Evolutionary conservation across 1,140 invertebrate species (phyloP).

Genomic region (Paramacrobiotus metropolitanus): DNA sequence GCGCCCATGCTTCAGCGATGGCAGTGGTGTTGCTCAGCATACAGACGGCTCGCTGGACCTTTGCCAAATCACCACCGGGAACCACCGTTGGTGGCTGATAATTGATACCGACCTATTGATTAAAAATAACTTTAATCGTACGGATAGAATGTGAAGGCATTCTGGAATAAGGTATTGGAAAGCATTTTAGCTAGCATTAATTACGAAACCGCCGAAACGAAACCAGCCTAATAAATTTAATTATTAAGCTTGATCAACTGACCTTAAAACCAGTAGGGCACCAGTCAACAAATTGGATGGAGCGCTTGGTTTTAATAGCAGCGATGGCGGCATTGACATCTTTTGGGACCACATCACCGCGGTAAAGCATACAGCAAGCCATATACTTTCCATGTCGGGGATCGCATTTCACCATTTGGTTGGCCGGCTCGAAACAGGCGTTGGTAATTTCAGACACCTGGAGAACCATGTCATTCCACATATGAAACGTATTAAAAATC

Average conservation of each 20-base stretch:
- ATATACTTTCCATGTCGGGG: constrained; percentile 31
- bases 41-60: constrained; percentile 35
- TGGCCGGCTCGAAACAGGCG: constrained; percentile 51
- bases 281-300: constrained; percentile 56
- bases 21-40: constrained; percentile 63
- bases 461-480: background rate
- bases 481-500: background rate
- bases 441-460: constrained; percentile 49
- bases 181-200: too few relatives aligned
- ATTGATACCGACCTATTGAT: constrained; percentile 38
- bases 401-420: constrained; percentile 52
- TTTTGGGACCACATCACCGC: constrained; percentile 50
- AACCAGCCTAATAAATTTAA: too few relatives aligned
- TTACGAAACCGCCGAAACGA: too few relatives aligned
- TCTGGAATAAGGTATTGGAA: too few relatives aligned
- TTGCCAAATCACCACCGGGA: constrained; percentile 40
- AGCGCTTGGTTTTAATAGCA: constrained; percentile 53
- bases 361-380: constrained; percentile 62
- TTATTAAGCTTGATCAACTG: background rate
- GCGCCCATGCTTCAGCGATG: constrained; percentile 49
- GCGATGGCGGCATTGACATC: constrained; percentile 66
- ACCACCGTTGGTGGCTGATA: constrained; percentile 47
- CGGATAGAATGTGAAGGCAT: too few relatives aligned
- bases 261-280: constrained; percentile 51
- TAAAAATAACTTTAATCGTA: background rate